Evolutionary conservation across 2,888 invertebrate genomes (phyloP).

Genomic region (Drepanosiphum platanoidis): DNA sequence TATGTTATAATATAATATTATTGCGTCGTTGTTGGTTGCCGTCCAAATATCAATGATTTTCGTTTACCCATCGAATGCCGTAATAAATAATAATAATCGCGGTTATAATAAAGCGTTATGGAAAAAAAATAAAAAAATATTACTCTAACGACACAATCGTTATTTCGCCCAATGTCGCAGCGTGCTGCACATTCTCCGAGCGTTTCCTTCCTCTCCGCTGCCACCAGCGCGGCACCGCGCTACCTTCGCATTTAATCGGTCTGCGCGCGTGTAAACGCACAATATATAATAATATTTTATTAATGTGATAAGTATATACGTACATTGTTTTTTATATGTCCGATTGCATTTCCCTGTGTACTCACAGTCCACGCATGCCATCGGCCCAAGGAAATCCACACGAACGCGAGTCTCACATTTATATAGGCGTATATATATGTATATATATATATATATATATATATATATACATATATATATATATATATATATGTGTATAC

Average conservation of each 20-base stretch:
- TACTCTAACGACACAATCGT: background rate
- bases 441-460: background rate
- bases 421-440: no score
- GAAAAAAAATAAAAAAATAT: background rate
- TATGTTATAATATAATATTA: no score
- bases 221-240: background rate
- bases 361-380: background rate
- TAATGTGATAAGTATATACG: background rate
- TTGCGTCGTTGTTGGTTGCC: no score
- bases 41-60: background rate
- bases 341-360: conserved; percentile 36
- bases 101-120: background rate
- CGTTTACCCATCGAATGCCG: background rate
- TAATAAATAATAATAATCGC: no score
- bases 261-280: background rate
- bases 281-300: background rate
- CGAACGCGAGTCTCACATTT: background rate
- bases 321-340: background rate
- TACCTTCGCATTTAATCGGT: conserved; percentile 22
- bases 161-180: conserved; percentile 29
- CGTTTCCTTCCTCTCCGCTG: conserved; percentile 23
- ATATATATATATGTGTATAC: no score
- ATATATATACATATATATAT: no score
- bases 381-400: conserved; percentile 22
- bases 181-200: conserved; percentile 44